Percentiles rank a stretch among this genome's conserved stretches.
These are phyloP conservation scores for Myoxocephalus aenaeus DNA, from an alignment of 2,797 vertebrate genomes.

Conservation along the genomic window DNA sequence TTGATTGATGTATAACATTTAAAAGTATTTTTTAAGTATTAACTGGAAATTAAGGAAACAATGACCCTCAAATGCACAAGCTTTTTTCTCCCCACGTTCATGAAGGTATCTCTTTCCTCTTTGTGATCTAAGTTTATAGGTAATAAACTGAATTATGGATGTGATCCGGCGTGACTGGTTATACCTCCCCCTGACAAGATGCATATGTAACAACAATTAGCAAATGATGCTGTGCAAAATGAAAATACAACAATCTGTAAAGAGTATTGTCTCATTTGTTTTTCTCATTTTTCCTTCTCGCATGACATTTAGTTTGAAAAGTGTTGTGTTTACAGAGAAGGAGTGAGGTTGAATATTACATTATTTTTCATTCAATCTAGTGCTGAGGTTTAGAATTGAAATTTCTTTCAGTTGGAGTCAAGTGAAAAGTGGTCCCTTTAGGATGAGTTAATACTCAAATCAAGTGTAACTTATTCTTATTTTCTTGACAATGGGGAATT, in stretches of 20 bases:
- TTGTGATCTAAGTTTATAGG: constrained; percentile 60
- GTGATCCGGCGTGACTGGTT: constrained; percentile 40
- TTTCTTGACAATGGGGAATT: constrained; percentile 12
- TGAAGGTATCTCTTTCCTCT: constrained; percentile 20
- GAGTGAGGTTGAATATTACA: not conserved
- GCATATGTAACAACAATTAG: constrained; percentile 76
- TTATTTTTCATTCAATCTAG: not conserved
- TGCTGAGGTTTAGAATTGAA: not conserved
- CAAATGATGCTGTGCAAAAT: constrained; percentile 67
- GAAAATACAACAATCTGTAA: constrained; percentile 52
- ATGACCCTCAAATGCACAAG: constrained; percentile 20
- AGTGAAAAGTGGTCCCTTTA: not conserved
- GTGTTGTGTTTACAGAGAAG: not conserved
- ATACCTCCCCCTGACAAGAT: constrained; percentile 38
- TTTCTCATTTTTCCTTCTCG: constrained; percentile 23
- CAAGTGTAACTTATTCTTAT: constrained; percentile 31
- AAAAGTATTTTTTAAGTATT: not conserved
- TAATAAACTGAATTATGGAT: constrained; percentile 67
- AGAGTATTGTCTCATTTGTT: constrained; percentile 56
- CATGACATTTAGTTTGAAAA: constrained; percentile 20
- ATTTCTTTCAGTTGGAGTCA: not conserved
- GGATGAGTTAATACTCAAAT: constrained; percentile 5
- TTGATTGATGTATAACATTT: no score
- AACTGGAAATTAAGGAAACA: not conserved
- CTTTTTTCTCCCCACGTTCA: constrained; percentile 26